Base-by-base conservation (phyloP, 2,888 invertebrate species). In the Pachliopta kotzebuea region DNA sequence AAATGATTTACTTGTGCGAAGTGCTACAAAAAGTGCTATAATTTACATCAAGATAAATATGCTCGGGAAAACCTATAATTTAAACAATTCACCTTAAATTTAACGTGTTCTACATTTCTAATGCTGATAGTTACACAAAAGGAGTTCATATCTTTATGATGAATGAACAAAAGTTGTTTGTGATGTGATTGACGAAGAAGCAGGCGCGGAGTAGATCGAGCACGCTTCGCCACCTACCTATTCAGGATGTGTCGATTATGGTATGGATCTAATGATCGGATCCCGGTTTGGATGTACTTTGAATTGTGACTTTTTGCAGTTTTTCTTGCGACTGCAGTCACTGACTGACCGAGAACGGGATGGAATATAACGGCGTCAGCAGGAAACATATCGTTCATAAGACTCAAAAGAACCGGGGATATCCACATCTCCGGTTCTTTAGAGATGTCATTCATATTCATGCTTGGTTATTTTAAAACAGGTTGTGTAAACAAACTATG, bases 181-280 rank as follows among this genome's bases (percentile, higher is more conserved):
- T 23, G 73, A 72, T 74, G 74, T 71, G 74, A 69, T 70, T 70
- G 71, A 69, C 68, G 69, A 71, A 68, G 72, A 72, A 73, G 70
- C 74, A 73, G 72, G 73, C 70, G 72, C 70, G 65, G 67, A 75
- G 73, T 74, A 75, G 73, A 71, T 75, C 77, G 78, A 76, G 86
- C 90, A 87, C 87, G 83, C 86, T 86, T 84, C 79, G 75, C 83
- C 85, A 85, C 88, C 87, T 84, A 81, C 88, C 86, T 86, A 85
- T 89, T 88, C 86, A 89, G 89, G 91, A 90, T 88, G 85, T 82
- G 77, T 83, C 85, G 77, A 79, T 87, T 90, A 90, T 89, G 91
- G 90, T 81, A 78, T 80, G 84, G 84, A 79, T 88, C 90, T 90
- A 91, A 91, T 90, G 91, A 90, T 87, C 79, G 82, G 75, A 77